Conservation (phyloP, 2,888 invertebrate genomes). For the Drymonia ruficornis region DNA sequence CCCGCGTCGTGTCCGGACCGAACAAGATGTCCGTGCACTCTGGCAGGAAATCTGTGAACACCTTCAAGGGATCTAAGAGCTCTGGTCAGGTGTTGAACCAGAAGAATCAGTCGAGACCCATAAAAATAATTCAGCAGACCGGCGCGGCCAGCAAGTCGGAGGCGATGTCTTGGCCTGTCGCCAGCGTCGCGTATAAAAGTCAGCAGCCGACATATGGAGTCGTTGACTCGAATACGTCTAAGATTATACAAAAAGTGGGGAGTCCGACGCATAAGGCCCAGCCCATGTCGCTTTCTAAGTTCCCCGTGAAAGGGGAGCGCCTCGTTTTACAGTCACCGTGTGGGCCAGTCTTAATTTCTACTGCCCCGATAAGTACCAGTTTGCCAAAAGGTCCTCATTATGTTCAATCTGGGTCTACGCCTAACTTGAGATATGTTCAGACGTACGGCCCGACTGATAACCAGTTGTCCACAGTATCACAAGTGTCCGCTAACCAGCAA, state of each 20-base stretch:
- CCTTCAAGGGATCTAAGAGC: conserved; percentile 71
- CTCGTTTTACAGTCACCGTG: conserved; percentile 76
- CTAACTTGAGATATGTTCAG: conserved; percentile 75
- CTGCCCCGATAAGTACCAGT: conserved; percentile 68
- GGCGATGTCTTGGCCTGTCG: conserved; percentile 71
- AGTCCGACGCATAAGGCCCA: conserved; percentile 72
- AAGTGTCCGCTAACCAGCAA: conserved; percentile 86
- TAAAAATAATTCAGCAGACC: conserved; percentile 84
- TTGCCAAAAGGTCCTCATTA: conserved; percentile 79
- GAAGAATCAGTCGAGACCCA: conserved; percentile 78
- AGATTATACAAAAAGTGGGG: conserved; percentile 78
- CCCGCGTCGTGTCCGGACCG: conserved; percentile 78
- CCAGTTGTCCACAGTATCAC: conserved; percentile 70
- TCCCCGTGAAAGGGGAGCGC: conserved; percentile 69
- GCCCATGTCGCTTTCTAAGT: conserved; percentile 60
- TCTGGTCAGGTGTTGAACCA: conserved; percentile 61
- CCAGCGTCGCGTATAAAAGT: conserved; percentile 71
- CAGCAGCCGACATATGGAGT: conserved; percentile 65
- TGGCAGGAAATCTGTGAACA: conserved; percentile 71
- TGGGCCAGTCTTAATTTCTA: conserved; percentile 75
- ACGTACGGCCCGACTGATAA: conserved; percentile 69
- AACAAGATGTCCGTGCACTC: conserved; percentile 80
- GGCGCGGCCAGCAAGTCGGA: conserved; percentile 72
- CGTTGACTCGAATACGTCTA: conserved; percentile 68
- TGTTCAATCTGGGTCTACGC: conserved; percentile 75